Conservation (phyloP, 2,888 invertebrate genomes). For the Antheraea yamamai region DNA sequence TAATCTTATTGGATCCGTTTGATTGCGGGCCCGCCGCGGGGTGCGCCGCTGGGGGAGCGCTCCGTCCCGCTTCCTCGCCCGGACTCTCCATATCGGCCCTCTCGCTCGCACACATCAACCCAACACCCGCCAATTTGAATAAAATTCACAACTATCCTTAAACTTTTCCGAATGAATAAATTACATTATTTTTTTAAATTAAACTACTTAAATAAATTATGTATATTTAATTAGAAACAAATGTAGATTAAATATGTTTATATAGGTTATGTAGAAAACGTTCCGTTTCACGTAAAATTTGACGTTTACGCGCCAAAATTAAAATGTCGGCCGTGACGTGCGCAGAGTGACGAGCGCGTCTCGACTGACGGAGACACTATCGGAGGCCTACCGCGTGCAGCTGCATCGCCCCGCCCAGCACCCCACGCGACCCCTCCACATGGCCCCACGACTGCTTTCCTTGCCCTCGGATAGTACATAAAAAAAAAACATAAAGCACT, state of each 20-base stretch:
- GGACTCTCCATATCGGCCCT: constrained; percentile 75
- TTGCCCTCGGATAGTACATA: constrained; percentile 65
- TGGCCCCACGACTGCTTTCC: constrained; percentile 64
- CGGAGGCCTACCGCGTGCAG: constrained; percentile 69
- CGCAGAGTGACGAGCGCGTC: constrained; percentile 63
- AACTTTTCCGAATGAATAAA: constrained; percentile 32
- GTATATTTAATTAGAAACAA: constrained; percentile 25
- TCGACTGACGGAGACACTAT: constrained; percentile 62
- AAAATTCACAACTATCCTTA: constrained; percentile 62
- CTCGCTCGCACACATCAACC: constrained; percentile 78
- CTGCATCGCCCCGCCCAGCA: constrained; percentile 76
- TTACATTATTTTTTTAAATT: constrained; percentile 29
- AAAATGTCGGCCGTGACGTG: constrained; percentile 59
- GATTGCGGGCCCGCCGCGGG: constrained; percentile 71
- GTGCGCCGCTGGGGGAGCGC: constrained; percentile 64
- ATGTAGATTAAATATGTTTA: background rate
- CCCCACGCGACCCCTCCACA: constrained; percentile 70
- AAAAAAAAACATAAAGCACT: constrained; percentile 47
- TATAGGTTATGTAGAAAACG: constrained; percentile 25
- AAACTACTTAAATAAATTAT: constrained; percentile 29
- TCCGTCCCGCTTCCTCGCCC: constrained; percentile 77
- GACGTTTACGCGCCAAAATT: constrained; percentile 48
- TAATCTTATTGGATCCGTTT: constrained; percentile 83
- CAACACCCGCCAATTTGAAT: constrained; percentile 59
- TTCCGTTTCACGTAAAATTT: constrained; percentile 31